These are phyloP conservation scores for Agrotis exclamationis DNA, from an alignment of 2,888 invertebrate genomes.

Conservation along the genomic window DNA sequence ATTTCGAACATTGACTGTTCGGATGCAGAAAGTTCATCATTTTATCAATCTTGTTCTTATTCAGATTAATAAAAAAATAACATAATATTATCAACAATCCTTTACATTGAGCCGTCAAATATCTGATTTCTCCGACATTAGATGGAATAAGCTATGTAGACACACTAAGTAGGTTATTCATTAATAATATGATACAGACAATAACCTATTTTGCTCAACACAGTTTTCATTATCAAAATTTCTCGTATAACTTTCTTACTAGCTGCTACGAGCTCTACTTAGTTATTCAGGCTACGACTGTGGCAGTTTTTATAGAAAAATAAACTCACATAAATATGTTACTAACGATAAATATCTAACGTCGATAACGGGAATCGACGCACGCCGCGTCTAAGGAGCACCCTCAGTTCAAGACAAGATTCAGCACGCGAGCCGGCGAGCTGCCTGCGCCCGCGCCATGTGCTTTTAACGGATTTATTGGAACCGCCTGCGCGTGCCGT, in stretches of 20 bases:
- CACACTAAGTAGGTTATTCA: too few species aligned
- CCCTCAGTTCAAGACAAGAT: slow-evolving; percentile 85
- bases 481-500: slow-evolving; percentile 82
- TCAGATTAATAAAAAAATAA: too few species aligned
- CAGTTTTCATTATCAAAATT: neutral
- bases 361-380: slow-evolving; percentile 67
- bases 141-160: too few species aligned
- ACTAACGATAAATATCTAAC: slow-evolving; percentile 13
- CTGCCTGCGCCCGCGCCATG: slow-evolving; percentile 80
- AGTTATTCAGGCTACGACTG: neutral
- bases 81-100: neutral
- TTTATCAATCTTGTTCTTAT: too few species aligned
- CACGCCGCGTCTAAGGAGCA: slow-evolving; percentile 69
- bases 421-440: slow-evolving; percentile 78
- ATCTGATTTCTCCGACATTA: too few species aligned
- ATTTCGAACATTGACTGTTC: too few species aligned
- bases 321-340: neutral
- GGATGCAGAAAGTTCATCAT: too few species aligned
- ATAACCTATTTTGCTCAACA: too few species aligned
- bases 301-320: neutral
- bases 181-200: too few species aligned
- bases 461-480: slow-evolving; percentile 90
- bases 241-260: neutral
- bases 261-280: slow-evolving; percentile 27
- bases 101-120: neutral